Percentiles rank a stretch among this genome's conserved stretches.
Evolutionary conservation across 2,888 invertebrate genomes (phyloP).

Genomic region (Isoperla grammatica): DNA sequence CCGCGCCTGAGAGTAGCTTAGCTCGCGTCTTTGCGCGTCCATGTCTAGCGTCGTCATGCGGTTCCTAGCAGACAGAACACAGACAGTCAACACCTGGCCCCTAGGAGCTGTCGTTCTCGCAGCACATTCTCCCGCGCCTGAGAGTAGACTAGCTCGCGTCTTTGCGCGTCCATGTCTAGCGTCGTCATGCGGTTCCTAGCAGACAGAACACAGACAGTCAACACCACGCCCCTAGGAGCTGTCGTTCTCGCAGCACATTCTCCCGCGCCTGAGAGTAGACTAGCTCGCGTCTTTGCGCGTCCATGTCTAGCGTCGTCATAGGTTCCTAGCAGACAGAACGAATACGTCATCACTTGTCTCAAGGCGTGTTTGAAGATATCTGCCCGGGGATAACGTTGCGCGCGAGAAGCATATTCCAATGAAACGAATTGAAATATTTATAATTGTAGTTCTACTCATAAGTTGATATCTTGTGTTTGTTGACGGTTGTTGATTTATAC

Average conservation of each 20-base stretch:
- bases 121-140: conserved; percentile 34
- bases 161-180: conserved; percentile 43
- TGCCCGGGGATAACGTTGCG: no score
- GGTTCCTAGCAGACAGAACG: conserved; percentile 28
- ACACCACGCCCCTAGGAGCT: conserved; percentile 43
- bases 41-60: conserved; percentile 40
- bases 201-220: no score
- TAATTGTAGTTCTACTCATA: no score
- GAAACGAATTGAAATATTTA: no score
- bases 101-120: conserved; percentile 41
- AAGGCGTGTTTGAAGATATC: no score
- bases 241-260: conserved; percentile 37
- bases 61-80: conserved; percentile 27
- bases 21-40: conserved; percentile 43
- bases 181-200: conserved; percentile 33
- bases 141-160: conserved; percentile 42
- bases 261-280: conserved; percentile 38
- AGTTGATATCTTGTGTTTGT: no score
- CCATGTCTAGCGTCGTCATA: conserved; percentile 40
- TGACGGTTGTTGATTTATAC: no score
- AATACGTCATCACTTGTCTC: no score
- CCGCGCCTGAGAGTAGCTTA: conserved; percentile 40
- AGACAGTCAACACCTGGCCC: no score
- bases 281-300: conserved; percentile 43
- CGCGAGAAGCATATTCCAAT: no score